Base-by-base conservation (phyloP, 2,888 invertebrate species). In the Uloborus plumipes region DNA sequence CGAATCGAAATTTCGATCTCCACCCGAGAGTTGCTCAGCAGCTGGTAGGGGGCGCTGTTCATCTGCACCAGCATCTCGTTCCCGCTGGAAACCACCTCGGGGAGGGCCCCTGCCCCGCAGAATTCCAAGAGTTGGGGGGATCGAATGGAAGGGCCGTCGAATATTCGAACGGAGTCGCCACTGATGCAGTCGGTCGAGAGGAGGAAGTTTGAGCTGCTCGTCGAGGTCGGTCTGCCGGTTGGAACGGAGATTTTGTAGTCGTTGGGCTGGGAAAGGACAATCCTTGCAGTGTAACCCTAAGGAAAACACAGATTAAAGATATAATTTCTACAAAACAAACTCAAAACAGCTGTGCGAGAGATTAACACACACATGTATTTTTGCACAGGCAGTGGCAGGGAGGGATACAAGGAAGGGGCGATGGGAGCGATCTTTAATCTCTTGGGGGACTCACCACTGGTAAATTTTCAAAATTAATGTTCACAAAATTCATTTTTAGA, bases 1-100 rank as follows among this genome's bases (percentile, higher is more conserved):
- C 95, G 92, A 55, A 94, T 94, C 91, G 94, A 93, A 80, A 94
- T 93, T 90, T 94, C 94, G 67, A 95, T 91, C 88, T 95, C 94
- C 87, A 95, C 77, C 18, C 85, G 74, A 7, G 86, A 94, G 85
- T 94, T 94, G 1, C 94, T 94, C 83, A 94, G 90, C 88, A 94
- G 94, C 1, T 94, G 94, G 89, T 94, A 94, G 0, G 94, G 93
- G 2, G 94, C 94, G 20, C 94, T 94, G 88, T 93, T 93, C 88
- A 95, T 94, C 89, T 94, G 94, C 65, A 95, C 91, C 70, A 94
- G 90, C 92, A 95, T 93, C 88, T 93, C 93, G 75, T 94, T 92
- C 13, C 93, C 93, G 87, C 94, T 92, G 88, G 93, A 93, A 86
- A 94, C 91, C 86, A 95, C 94, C 88, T 94, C 94, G 13, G 94